These are phyloP conservation scores for Columba janthina DNA, from an alignment of 2,113 vertebrate species.

Conservation along the genomic window DNA sequence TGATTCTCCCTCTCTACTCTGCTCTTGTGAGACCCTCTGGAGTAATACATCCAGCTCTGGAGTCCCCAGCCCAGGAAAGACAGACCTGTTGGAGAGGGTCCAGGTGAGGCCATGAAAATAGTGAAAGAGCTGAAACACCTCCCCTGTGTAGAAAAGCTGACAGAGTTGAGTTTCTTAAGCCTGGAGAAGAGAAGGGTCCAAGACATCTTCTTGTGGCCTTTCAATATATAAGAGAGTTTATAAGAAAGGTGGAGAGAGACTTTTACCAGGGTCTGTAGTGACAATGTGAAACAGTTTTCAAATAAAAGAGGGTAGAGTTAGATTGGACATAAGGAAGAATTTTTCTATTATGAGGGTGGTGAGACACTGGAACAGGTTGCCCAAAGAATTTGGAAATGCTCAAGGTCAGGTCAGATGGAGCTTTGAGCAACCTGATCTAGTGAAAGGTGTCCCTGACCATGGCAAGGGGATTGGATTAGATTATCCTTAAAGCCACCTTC, in stretches of 20 bases:
- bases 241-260: not conserved
- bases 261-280: rapidly evolving
- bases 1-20: not conserved
- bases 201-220: not conserved
- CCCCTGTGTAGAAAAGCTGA: not conserved
- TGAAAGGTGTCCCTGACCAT: not conserved
- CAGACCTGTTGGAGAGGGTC: not conserved
- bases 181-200: not conserved
- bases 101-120: not conserved
- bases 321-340: not conserved
- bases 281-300: not conserved
- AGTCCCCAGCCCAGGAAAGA: not conserved
- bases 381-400: not conserved
- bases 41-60: not conserved
- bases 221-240: not conserved
- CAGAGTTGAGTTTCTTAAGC: not conserved
- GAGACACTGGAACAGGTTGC: not conserved
- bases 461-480: not conserved
- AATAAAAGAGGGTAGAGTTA: not conserved
- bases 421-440: not conserved
- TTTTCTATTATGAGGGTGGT: not conserved
- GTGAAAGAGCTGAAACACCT: not conserved
- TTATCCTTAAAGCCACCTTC: not conserved
- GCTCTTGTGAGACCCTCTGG: rapidly evolving
- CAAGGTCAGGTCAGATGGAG: not conserved